These are phyloP conservation scores for Fragariocoptes setiger DNA, from an alignment of 1,140 invertebrate species.

Conservation along the genomic window DNA sequence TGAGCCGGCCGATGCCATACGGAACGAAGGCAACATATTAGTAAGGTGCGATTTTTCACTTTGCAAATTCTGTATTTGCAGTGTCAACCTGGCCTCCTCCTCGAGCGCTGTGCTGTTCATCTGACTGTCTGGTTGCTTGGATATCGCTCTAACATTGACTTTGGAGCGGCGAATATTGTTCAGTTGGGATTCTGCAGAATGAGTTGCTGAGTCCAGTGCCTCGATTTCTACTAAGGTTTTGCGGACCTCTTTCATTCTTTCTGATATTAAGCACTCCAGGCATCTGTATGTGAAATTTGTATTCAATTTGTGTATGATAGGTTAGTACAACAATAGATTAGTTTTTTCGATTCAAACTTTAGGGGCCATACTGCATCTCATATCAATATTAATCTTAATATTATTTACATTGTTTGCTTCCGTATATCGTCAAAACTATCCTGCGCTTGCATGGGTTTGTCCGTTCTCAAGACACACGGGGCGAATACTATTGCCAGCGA, in stretches of 20 bases:
- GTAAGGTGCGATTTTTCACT: conserved; percentile 30
- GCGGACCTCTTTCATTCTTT: conserved; percentile 36
- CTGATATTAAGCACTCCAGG: conserved; percentile 53
- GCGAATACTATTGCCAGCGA: conserved; percentile 77
- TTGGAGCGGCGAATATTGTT: conserved; percentile 37
- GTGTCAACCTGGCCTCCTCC: conserved; percentile 16
- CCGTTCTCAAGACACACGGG: conserved; percentile 60
- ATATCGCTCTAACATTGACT: conserved; percentile 15
- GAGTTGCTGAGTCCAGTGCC: conserved; percentile 44
- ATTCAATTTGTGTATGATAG: too few relatives aligned
- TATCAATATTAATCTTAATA: conserved; percentile 4
- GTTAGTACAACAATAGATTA: too few relatives aligned
- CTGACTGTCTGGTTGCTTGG: conserved; percentile 2
- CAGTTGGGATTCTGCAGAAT: conserved; percentile 36
- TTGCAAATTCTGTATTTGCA: conserved; percentile 16
- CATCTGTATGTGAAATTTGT: conserved; percentile 35
- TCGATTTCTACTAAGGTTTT: conserved; percentile 54
- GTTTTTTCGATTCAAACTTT: conserved; percentile 32
- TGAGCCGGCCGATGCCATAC: conserved; percentile 35
- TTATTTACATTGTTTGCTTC: conserved; percentile 19
- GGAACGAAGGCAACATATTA: conserved; percentile 31
- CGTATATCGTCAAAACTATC: conserved; percentile 35
- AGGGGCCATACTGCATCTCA: conserved; percentile 6
- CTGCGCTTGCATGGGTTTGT: conserved; percentile 50
- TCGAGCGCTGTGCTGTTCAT: conserved; percentile 8